Evolutionary conservation across 2,113 vertebrate species (phyloP).

Genomic region (Perca fluviatilis): DNA sequence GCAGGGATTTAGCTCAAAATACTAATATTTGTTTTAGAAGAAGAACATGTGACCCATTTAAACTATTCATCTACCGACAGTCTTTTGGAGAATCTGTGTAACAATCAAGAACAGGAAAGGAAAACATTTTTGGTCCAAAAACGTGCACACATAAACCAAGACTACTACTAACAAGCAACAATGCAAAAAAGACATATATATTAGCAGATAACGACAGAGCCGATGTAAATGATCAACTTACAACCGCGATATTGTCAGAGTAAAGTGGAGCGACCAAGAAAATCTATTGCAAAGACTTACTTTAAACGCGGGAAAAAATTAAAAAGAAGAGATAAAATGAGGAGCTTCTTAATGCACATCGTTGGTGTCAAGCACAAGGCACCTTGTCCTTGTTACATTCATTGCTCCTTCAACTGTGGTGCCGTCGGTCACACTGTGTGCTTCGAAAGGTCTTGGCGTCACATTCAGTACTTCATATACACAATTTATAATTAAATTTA

Average conservation of each 20-base stretch:
- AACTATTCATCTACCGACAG: not conserved
- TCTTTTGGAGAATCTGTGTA: not conserved
- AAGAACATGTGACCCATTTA: not conserved
- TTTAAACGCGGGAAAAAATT: not conserved
- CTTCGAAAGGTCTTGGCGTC: not conserved
- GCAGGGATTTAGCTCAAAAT: conserved; percentile 32
- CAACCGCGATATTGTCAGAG: not conserved
- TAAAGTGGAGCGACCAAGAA: not conserved
- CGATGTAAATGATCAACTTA: not conserved
- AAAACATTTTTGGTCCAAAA: not conserved
- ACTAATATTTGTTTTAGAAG: conserved; percentile 15
- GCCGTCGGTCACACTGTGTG: not conserved
- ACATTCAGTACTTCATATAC: conserved; percentile 11
- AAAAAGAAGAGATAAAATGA: not conserved
- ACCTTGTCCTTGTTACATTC: not conserved
- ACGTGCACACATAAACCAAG: too few species aligned
- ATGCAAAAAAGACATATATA: not conserved
- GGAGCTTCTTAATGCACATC: not conserved
- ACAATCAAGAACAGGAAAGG: not conserved
- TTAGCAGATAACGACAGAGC: not conserved
- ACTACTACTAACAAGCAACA: not conserved
- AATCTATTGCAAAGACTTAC: not conserved
- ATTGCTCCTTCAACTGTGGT: not conserved
- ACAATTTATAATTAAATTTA: too few species aligned
- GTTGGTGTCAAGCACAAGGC: not conserved